Base-by-base conservation (phyloP, 2,888 invertebrate genomes). In the Caenorhabditis plicata region DNA sequence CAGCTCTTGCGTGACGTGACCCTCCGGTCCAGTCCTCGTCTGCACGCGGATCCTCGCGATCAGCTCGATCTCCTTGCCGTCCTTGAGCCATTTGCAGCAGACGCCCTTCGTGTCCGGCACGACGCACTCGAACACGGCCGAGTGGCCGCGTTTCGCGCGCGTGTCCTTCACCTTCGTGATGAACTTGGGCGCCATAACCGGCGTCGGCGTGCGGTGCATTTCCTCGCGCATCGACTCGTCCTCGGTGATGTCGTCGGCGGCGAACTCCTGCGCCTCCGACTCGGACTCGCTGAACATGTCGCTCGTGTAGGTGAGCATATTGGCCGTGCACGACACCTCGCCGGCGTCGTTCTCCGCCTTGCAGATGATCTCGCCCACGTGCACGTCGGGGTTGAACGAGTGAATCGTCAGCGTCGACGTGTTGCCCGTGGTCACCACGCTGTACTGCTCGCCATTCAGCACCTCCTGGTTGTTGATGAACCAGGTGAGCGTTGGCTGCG, bases 381-480 rank as follows among this genome's bases (percentile, higher is more conserved):
- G 78, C 9, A 58, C 70, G 50, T 76, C 75, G n/a, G 78, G 71
- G 47, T 73, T 67, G 66, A 80, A 79, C 49, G 70, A 36, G 26
- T 88, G 88, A 73, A 93, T 88, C 31, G 88, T 87, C 43, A 95
- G 82, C 0, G 87, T 88, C 74, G 88, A 89, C 0, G 88, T 88
- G 80, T 89, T 90, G 81, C 91, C 89, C 72, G 90, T 85, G 35
- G 88, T 86, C 46, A 87, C 83, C 56, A 87, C 86, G 27, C 87
- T 83, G 44, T 87, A 84, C 42, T 86, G 87, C 4, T 87, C 88
- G 68, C 88, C 87, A 3, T 86, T 84, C 1, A 85, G 82, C 22
- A 91, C 84, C 74, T 88, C 87, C 39, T 85, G 83, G 3, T 88
- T 90, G 75, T 91, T 88, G 73, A 88, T 87, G 29, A 87, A 85